Evolutionary conservation across 1,140 invertebrate genomes (phyloP).

Genomic region (Drosophila equinoxialis): DNA sequence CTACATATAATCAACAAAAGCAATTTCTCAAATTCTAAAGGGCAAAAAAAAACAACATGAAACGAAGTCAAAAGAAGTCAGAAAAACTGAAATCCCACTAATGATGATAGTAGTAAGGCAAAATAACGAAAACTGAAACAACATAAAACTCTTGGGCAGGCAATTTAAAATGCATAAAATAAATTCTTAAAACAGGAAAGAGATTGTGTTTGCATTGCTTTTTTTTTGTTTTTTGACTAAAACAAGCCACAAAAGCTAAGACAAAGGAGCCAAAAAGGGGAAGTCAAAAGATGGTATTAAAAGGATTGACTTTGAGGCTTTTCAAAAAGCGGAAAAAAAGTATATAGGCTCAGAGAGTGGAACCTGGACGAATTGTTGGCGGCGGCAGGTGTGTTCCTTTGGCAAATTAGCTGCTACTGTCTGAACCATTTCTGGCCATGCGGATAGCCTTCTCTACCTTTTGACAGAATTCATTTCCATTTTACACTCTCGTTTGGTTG

Average conservation of each 20-base stretch:
- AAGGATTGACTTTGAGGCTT: conserved; percentile 31
- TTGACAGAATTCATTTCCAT: conserved; percentile 39
- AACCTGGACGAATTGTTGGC: conserved; percentile 14
- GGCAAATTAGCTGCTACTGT: conserved; percentile 73
- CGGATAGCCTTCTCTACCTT: conserved; percentile 22
- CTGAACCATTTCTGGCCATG: conserved; percentile 22
- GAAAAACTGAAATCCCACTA: conserved; percentile 57
- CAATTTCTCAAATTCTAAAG: conserved; percentile 70
- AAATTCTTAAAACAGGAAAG: conserved; percentile 37
- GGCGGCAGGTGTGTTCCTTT: conserved; percentile 36
- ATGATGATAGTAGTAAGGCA: conserved; percentile 47
- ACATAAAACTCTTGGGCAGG: conserved; percentile 47
- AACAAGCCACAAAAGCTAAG: conserved; percentile 22
- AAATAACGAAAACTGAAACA: conserved; percentile 22
- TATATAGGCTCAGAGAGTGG: not conserved
- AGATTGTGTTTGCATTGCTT: conserved; percentile 21
- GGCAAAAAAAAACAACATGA: conserved; percentile 13
- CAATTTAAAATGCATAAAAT: conserved; percentile 66
- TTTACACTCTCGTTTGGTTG: conserved; percentile 12
- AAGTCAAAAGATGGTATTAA: not conserved
- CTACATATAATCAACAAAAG: conserved; percentile 65
- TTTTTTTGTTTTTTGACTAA: conserved; percentile 8
- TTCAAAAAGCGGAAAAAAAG: conserved; percentile 30
- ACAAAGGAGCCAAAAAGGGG: conserved; percentile 47
- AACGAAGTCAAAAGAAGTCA: conserved; percentile 36